These are phyloP conservation scores for Marronus borbonicus DNA, from an alignment of 2,888 invertebrate genomes.

Conservation along the genomic window DNA sequence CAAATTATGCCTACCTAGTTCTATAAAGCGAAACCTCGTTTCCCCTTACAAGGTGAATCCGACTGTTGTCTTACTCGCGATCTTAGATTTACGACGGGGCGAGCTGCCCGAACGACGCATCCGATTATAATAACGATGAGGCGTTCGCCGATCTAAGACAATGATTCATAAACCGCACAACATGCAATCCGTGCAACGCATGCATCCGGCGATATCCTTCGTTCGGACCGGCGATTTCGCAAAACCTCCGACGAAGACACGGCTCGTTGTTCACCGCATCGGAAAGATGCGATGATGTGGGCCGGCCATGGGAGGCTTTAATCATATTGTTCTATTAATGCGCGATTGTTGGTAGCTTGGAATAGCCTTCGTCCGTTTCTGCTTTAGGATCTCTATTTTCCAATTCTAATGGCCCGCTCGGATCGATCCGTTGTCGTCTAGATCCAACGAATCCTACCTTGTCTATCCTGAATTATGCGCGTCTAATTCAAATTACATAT, in stretches of 20 bases:
- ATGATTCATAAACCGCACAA: constrained; percentile 52
- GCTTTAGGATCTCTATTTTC: constrained; percentile 40
- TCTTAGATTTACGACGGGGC: constrained; percentile 52
- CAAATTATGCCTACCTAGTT: constrained; percentile 6
- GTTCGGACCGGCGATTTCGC: constrained; percentile 46
- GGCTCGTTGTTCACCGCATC: constrained; percentile 51
- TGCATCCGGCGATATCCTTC: not conserved
- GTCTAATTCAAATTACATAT: constrained; percentile 7
- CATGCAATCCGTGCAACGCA: not conserved
- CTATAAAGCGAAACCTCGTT: constrained; percentile 52
- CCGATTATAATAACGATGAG: constrained; percentile 51
- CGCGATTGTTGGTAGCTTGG: constrained; percentile 51
- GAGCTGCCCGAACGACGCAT: constrained; percentile 51
- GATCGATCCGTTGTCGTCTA: no score
- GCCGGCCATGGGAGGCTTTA: constrained; percentile 56
- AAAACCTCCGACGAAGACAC: constrained; percentile 54
- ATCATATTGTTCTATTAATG: constrained; percentile 56
- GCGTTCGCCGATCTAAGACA: constrained; percentile 2
- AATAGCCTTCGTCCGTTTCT: constrained; percentile 51
- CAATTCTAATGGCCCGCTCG: no score
- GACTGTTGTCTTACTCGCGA: constrained; percentile 50
- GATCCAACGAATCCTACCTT: constrained; percentile 1
- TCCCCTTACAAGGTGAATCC: constrained; percentile 54
- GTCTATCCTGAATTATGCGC: not conserved
- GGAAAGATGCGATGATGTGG: constrained; percentile 52